Base-by-base conservation (phyloP, 2,113 vertebrate species). In the Brachionichthys hirsutus region DNA sequence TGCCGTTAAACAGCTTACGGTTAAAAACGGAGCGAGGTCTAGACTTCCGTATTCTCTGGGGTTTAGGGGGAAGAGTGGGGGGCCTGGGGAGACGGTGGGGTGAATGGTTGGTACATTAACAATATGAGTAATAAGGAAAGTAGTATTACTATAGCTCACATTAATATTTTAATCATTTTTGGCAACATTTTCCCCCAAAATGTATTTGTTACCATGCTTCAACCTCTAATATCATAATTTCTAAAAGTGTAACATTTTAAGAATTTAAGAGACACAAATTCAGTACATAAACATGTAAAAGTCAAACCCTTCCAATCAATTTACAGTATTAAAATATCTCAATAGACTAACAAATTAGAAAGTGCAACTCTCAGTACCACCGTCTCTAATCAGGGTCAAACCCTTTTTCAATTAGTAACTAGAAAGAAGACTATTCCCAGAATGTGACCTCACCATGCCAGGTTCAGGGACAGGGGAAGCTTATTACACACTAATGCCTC, bases 1-100 rank as follows among this genome's bases (percentile, higher is more conserved):
- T 94, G 92, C 95, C 95, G 86, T 95, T 95, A 98, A 98, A 98
- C 90, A 98, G 94, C 86, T 93, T 96, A 95, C 89, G 93, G 89
- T 92, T 94, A 95, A 93, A 95, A 82, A 94, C 85, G 92, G 94
- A 95, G 80, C 92, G 93, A 92, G 95, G 94, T 91, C 94, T 95
- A 95, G 90, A 92, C 93, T 93, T 95, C 94, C 91, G 93, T 91
- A 94, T 94, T 97, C 94, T 95, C 94, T 93, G 93, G 91, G 94
- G 94, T 84, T 96, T 98, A 94, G 94, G 95, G 93, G 95, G 95
- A 84, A 95, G 94, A 86, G 91, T 90, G 80, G 95, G 94, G 94
- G 95, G 95, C 95, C 95, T 98, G 93, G 89, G 93, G 90, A 93
- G 91, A 93, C 58, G 79, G 80, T 74, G 73, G 69, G 68, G 57